phyloP scores from a whole-genome alignment of 2,113 vertebrate species.

The Morphnarchus princeps region DNA sequence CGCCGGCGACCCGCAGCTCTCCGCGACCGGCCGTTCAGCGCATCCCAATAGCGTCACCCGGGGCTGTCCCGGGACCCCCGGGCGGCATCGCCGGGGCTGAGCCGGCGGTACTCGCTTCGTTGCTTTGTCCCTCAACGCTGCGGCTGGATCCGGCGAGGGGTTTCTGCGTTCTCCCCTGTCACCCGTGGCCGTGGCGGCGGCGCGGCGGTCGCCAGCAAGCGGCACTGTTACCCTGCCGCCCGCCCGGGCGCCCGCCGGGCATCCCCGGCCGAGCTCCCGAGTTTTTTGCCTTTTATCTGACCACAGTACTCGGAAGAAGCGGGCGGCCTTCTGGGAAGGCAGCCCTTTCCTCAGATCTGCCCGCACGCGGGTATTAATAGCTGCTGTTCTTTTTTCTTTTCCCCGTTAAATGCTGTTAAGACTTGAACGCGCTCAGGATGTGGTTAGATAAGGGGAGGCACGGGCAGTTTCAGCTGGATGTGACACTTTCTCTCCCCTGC shows the following conservation, averaged over 20 bases:
- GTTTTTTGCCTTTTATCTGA: background rate
- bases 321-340: background rate
- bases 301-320: background rate
- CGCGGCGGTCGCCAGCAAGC: background rate
- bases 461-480: background rate
- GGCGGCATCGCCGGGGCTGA: accelerated
- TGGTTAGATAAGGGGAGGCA: background rate
- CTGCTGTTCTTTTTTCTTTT: background rate
- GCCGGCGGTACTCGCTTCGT: accelerated
- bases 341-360: background rate
- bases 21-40: accelerated
- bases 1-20: background rate
- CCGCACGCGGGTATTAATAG: background rate
- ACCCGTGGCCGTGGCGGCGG: accelerated
- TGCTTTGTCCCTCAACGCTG: accelerated
- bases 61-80: accelerated
- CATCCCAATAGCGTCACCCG: accelerated
- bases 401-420: background rate
- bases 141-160: background rate
- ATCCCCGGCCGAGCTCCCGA: background rate
- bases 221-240: background rate
- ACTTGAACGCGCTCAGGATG: background rate
- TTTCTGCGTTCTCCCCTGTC: background rate
- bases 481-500: background rate
- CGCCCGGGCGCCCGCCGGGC: background rate